Conservation (phyloP, 2,888 invertebrate genomes). For the Anticlea derivata region DNA sequence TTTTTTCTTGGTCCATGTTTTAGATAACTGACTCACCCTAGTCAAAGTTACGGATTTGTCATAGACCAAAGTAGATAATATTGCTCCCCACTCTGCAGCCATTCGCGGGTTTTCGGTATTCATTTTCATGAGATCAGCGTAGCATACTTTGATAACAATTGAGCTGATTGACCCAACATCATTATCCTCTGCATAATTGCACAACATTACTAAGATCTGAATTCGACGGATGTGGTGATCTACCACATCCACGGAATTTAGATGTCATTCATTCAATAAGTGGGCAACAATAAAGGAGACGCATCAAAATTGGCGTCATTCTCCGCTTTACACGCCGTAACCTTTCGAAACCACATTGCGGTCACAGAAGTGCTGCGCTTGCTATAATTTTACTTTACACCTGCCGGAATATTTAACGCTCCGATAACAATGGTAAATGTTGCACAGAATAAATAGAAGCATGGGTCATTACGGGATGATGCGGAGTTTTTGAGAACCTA, state of each 20-base stretch:
- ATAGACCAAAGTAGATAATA: too few species aligned
- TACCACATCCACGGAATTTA: neutral
- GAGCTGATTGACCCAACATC: too few species aligned
- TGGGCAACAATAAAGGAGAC: constrained; percentile 9
- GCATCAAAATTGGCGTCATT: constrained; percentile 21
- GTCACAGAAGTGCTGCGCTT: constrained; percentile 38
- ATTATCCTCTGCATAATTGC: too few species aligned
- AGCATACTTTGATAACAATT: too few species aligned
- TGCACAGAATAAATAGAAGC: constrained; percentile 41
- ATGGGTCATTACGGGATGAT: constrained; percentile 26
- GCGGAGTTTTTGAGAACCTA: constrained; percentile 27
- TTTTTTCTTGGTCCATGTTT: too few species aligned
- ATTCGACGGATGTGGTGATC: too few species aligned
- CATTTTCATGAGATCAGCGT: too few species aligned
- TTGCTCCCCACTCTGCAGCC: too few species aligned
- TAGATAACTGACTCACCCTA: too few species aligned
- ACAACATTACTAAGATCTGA: too few species aligned
- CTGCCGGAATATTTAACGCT: constrained; percentile 57
- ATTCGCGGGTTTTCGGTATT: too few species aligned
- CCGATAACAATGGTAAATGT: constrained; percentile 55
- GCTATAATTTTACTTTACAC: constrained; percentile 42
- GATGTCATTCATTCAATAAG: neutral
- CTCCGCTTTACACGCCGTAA: constrained; percentile 15
- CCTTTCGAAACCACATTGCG: constrained; percentile 34
- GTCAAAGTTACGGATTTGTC: too few species aligned